Percentiles rank a stretch among this genome's conserved stretches.
phyloP scores from a whole-genome alignment of 2,113 vertebrate genomes.

The Chaetops frenatus region DNA sequence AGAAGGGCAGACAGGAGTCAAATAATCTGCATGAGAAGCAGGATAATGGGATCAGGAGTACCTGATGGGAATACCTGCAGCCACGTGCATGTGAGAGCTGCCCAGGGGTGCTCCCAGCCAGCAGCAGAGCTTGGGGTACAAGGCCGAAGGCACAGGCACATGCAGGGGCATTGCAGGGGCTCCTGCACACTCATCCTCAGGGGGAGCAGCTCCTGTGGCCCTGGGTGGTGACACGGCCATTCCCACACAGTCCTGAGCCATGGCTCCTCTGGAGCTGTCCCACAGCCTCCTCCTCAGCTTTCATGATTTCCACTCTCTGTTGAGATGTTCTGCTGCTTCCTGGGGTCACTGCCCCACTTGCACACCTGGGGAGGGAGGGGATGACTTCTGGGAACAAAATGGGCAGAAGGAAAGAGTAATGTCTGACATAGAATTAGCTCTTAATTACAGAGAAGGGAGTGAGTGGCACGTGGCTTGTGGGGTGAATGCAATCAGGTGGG shows the following conservation, averaged over 20 bases:
- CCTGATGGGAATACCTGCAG: neutral
- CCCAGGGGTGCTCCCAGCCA: rapidly evolving
- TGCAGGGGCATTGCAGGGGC: neutral
- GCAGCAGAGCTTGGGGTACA: rapidly evolving
- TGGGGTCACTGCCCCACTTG: neutral
- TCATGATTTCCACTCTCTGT: neutral
- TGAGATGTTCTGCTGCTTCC: neutral
- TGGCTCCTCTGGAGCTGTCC: neutral
- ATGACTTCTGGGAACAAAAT: neutral
- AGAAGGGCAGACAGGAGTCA: neutral
- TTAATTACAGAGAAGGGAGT: neutral
- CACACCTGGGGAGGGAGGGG: neutral
- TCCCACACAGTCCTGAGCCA: neutral
- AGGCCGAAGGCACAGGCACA: rapidly evolving
- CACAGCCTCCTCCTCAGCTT: rapidly evolving
- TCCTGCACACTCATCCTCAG: rapidly evolving
- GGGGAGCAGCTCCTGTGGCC: rapidly evolving
- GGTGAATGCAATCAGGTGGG: neutral
- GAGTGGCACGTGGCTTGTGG: rapidly evolving
- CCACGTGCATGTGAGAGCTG: neutral
- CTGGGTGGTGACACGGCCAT: neutral
- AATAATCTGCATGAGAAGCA: no score
- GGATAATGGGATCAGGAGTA: rapidly evolving
- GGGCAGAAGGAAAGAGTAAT: neutral
- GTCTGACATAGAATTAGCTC: neutral